A percentile compares a stretch with the other conserved stretches of the same genome.
These are phyloP conservation scores for Stratiomys singularior DNA, from an alignment of 2,888 invertebrate genomes.

Conservation along the genomic window DNA sequence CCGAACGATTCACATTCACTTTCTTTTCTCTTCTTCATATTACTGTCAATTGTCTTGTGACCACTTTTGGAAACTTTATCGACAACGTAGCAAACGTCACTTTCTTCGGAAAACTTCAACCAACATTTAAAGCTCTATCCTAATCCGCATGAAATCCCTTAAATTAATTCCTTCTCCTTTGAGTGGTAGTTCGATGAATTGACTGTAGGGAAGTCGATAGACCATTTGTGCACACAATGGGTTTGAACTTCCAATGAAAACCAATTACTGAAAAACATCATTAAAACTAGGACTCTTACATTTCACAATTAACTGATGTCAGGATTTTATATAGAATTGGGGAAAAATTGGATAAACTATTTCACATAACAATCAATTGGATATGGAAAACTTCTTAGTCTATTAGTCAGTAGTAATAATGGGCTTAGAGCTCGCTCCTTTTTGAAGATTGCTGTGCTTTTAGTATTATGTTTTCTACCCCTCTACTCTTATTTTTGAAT, in stretches of 20 bases:
- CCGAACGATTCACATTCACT: neutral
- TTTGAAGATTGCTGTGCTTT: no score
- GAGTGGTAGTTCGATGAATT: neutral
- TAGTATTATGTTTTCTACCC: no score
- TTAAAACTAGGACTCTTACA: neutral
- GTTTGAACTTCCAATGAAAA: neutral
- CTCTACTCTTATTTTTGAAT: no score
- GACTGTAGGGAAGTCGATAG: neutral
- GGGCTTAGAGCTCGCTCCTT: no score
- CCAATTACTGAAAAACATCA: constrained; percentile 44
- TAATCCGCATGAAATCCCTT: constrained; percentile 28
- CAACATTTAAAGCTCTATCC: constrained; percentile 3
- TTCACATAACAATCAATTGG: no score
- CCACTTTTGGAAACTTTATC: neutral
- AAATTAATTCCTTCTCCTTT: constrained; percentile 38
- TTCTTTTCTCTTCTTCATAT: no score
- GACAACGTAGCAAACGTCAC: neutral
- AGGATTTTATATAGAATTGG: neutral
- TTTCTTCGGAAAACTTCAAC: neutral
- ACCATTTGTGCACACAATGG: neutral
- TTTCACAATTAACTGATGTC: neutral
- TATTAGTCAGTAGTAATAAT: no score
- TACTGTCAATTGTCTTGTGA: neutral
- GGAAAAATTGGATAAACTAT: no score
- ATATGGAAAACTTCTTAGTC: no score